These are phyloP conservation scores for Pithecia hirsuta DNA, from an alignment of 2,797 vertebrate genomes.

Conservation along the genomic window DNA sequence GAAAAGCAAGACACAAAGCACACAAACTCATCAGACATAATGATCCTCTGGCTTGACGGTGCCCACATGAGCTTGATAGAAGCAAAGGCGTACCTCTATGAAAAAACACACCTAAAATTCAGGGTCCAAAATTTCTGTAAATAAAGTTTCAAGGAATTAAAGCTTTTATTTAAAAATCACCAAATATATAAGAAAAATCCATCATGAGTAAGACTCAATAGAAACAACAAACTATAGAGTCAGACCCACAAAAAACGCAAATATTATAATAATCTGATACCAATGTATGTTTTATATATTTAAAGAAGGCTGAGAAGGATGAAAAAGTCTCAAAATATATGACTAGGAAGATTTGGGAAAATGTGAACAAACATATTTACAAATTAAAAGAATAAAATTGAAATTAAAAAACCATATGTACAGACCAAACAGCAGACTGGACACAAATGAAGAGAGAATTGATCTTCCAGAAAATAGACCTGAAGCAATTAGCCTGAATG, in stretches of 20 bases:
- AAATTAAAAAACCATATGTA: background rate
- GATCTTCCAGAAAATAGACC: constrained; percentile 12
- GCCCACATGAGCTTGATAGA: background rate
- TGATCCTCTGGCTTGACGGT: background rate
- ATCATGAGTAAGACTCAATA: background rate
- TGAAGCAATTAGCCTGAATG: background rate
- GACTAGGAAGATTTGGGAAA: background rate
- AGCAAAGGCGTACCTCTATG: background rate
- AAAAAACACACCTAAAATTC: background rate
- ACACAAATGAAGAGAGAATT: background rate
- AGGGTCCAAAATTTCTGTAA: background rate
- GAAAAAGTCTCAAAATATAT: background rate
- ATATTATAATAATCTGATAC: background rate
- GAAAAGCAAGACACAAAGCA: background rate
- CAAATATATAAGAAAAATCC: background rate
- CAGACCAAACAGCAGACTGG: background rate
- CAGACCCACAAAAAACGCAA: background rate
- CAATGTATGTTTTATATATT: background rate
- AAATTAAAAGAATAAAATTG: background rate
- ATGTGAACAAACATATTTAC: background rate
- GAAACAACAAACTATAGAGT: background rate
- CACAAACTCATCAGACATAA: background rate
- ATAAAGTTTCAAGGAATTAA: background rate
- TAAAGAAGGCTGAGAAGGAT: background rate
- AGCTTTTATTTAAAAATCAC: background rate